Evolutionary conservation across 92 coral and sea anemone genomes (phyloP), one percentile per base, ranked within the genome.

Genomic region (Actinostola sp.): DNA sequence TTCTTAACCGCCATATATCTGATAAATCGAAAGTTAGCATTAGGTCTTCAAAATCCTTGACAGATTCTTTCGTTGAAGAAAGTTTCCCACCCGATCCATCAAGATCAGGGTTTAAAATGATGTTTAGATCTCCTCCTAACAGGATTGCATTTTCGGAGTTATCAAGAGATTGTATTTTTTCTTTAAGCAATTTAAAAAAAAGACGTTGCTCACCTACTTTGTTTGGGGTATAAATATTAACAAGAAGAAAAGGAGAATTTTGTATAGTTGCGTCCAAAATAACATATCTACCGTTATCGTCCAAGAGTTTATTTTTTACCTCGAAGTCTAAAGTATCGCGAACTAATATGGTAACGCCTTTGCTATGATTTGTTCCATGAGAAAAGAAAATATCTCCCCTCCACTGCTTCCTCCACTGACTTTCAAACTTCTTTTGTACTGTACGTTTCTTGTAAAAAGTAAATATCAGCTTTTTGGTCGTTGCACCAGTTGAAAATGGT

Each of bases 1-100:
- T n/a, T n/a, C n/a, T n/a, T n/a, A n/a, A n/a, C n/a, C 82, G 60
- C 88, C 88, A 83, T 27, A 83, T 83, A 63, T 83, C 83, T 17
- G 34, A 10, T 17, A 75, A 55, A 50, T 82, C 82, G 30, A 55
- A 46, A 16, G 57, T 48, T 27, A 72, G 23, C 41, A 66, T 27
- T 13, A 81, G 12, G 48, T 81, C 74, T 53, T 81, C 65, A 5
- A 81, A 43, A 26, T 11, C 33, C 4, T 81, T 74, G 6, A 50
- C 76, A 27, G 54, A 73, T 7, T 54, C 75, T 66, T 81, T 75
- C 31, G 27, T 30, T 36, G 28, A n/a, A n/a, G n/a, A 33, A 19
- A 60, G 61, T 36, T 56, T 67, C 9, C 87, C 87, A 6, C 78
- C 82, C 13, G 64, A 43, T 15, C 87, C 68, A 53, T 82, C 88